A percentile compares a stretch with the other conserved stretches of the same genome.
phyloP scores from a whole-genome alignment of 2,888 invertebrate species.

The Ochropleura leucogaster region DNA sequence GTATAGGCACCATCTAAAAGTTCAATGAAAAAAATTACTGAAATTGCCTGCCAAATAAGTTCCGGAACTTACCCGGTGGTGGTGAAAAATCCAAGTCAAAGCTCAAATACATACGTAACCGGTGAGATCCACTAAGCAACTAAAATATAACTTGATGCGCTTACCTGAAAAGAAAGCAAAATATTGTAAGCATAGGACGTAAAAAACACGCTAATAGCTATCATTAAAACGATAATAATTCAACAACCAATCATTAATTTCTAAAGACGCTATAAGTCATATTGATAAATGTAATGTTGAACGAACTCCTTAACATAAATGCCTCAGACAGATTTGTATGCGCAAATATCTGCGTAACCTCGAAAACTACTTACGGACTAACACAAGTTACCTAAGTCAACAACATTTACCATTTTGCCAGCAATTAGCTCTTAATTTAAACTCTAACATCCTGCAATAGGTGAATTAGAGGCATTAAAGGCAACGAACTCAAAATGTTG shows the following conservation, averaged over 20 bases:
- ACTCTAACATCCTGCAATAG: constrained; percentile 69
- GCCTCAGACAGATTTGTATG: constrained; percentile 18
- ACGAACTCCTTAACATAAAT: constrained; percentile 43
- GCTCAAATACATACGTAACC: constrained; percentile 33
- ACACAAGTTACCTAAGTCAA: constrained; percentile 50
- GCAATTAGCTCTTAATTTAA: constrained; percentile 66
- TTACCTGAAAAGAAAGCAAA: constrained; percentile 49
- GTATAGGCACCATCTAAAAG: background rate
- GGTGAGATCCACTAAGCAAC: background rate
- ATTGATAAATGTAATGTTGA: constrained; percentile 30
- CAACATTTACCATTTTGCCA: constrained; percentile 47
- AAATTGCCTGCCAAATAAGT: background rate
- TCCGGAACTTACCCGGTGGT: background rate
- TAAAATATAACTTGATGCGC: constrained; percentile 4
- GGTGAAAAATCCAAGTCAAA: background rate
- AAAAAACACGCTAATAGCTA: background rate
- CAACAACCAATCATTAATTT: constrained; percentile 1
- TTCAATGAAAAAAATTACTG: background rate
- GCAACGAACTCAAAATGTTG: constrained; percentile 68
- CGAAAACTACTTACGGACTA: constrained; percentile 19
- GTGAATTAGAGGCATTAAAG: constrained; percentile 62
- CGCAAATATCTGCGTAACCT: constrained; percentile 40
- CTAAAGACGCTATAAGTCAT: background rate
- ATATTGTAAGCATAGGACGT: background rate
- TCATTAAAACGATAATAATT: background rate